Conservation (phyloP, 2,888 invertebrate species). For the Vanessa cardui region DNA sequence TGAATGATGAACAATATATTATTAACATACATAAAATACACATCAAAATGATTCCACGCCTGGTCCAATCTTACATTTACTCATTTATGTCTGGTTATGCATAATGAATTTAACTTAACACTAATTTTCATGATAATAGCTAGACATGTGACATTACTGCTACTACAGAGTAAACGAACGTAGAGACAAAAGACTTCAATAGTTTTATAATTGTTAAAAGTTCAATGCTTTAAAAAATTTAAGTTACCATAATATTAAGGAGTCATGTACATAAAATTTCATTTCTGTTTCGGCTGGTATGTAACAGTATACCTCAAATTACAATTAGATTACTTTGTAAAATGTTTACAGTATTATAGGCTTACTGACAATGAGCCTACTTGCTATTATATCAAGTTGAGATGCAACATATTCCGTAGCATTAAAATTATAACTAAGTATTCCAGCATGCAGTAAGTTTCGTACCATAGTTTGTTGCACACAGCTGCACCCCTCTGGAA, state of each 20-base stretch:
- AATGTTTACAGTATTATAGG: constrained; percentile 24
- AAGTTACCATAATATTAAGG: constrained; percentile 4
- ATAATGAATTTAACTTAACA: constrained; percentile 41
- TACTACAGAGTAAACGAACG: constrained; percentile 39
- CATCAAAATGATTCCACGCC: constrained; percentile 33
- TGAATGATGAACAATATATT: constrained; percentile 20
- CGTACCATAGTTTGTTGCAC: constrained; percentile 76
- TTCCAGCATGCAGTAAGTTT: constrained; percentile 74
- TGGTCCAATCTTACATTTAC: constrained; percentile 39
- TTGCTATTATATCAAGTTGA: constrained; percentile 54
- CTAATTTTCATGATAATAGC: constrained; percentile 39
- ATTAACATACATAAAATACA: constrained; percentile 26
- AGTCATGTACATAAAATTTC: constrained; percentile 22
- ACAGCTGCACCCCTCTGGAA: constrained; percentile 66
- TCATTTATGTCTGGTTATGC: constrained; percentile 37
- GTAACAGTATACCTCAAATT: constrained; percentile 34
- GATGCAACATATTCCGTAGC: constrained; percentile 68
- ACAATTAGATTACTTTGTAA: constrained; percentile 30
- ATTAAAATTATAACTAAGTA: constrained; percentile 67
- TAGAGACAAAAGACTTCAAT: constrained; percentile 12
- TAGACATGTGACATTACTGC: constrained; percentile 44
- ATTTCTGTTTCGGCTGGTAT: constrained; percentile 16
- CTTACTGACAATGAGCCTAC: constrained; percentile 10
- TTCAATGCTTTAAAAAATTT: constrained; percentile 10
- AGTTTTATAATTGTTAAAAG: constrained; percentile 7